A percentile compares a stretch with the other conserved stretches of the same genome.
Evolutionary conservation across 2,888 invertebrate species (phyloP).

Genomic region (Acleris emargana): DNA sequence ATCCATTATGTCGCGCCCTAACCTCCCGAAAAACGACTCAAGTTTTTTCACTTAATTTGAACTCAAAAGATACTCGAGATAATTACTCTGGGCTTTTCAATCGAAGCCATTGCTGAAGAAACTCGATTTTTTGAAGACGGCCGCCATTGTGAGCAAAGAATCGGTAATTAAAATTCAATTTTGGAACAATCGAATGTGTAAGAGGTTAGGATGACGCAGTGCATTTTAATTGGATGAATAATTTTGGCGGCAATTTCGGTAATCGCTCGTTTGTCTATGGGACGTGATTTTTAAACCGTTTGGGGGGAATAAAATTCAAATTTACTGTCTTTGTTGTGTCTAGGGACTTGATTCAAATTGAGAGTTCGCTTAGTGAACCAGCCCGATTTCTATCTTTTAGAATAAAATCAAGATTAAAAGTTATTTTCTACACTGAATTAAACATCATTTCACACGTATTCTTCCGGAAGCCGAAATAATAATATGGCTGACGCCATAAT

Average conservation of each 20-base stretch:
- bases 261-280: slow-evolving; percentile 33
- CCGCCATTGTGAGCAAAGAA: slow-evolving; percentile 75
- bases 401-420: too few species aligned
- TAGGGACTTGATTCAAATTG: not conserved
- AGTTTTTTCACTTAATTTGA: slow-evolving; percentile 82
- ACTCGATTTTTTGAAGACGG: slow-evolving; percentile 76
- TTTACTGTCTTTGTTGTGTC: slow-evolving; percentile 18
- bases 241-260: slow-evolving; percentile 54
- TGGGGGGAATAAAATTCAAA: slow-evolving; percentile 12
- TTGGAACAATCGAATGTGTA: slow-evolving; percentile 80
- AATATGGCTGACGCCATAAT: slow-evolving; percentile 62
- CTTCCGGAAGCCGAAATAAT: slow-evolving; percentile 33
- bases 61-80: slow-evolving; percentile 83
- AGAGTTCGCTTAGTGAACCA: too few species aligned
- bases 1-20: slow-evolving; percentile 36
- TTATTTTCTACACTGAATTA: too few species aligned
- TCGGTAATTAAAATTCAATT: slow-evolving; percentile 84
- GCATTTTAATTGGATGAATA: slow-evolving; percentile 81
- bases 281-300: slow-evolving; percentile 26
- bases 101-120: slow-evolving; percentile 71
- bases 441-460: too few species aligned
- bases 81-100: slow-evolving; percentile 73
- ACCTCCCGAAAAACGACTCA: slow-evolving; percentile 51
- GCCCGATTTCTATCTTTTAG: too few species aligned
- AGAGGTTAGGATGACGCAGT: slow-evolving; percentile 68